Evolutionary conservation across 2,797 vertebrate genomes (phyloP), one percentile per base, ranked within the genome.

Genomic region (Hydrophis major): DNA sequence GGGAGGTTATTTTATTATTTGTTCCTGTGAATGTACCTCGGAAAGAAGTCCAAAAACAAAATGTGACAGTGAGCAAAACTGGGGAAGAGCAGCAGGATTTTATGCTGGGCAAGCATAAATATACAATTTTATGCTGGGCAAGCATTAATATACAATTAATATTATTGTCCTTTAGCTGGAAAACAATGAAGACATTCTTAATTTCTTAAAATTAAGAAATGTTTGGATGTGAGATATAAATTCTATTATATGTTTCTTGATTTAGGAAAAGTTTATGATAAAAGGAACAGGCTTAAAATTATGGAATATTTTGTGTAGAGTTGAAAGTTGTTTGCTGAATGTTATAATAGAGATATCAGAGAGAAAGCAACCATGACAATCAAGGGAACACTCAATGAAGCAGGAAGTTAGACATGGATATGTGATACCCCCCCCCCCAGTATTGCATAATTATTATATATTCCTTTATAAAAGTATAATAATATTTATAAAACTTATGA

Each of bases 361-460:
- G 32, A 37, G 14, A 74, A 37, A 37, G 32, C 6, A 74, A 74
- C 6, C 6, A 37, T 74, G 6, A 37, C 32, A 37, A 74, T 74
- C 32, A 74, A 10, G 32, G 32, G 69, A 20, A 37, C 69, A 18
- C 6, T 74, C 16, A 74, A 37, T 16, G 8, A 74, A 74, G 69
- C 32, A 74, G 16, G 16, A 74, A 4, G n/a, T 20, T 37, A 74
- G 66, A 74, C 2, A 74, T n/a, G 13, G 5, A 14, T 69, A 69
- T 69, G n/a, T 6, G n/a, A 66, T 27, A 28, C 27, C 12, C 13
- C 2, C 13, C 2, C 1, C 2, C 0, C 32, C 32, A 1, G 0
- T 37, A 6, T 37, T 74, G 16, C 6, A 18, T 74, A 74, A 74
- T 37, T 37, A 37, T 74, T 74, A 37, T 37, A 69, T 2, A 37